Percentiles rank a stretch among this genome's conserved stretches.
Evolutionary conservation across 2,797 vertebrate species (phyloP).

Genomic region (Platalea minor): DNA sequence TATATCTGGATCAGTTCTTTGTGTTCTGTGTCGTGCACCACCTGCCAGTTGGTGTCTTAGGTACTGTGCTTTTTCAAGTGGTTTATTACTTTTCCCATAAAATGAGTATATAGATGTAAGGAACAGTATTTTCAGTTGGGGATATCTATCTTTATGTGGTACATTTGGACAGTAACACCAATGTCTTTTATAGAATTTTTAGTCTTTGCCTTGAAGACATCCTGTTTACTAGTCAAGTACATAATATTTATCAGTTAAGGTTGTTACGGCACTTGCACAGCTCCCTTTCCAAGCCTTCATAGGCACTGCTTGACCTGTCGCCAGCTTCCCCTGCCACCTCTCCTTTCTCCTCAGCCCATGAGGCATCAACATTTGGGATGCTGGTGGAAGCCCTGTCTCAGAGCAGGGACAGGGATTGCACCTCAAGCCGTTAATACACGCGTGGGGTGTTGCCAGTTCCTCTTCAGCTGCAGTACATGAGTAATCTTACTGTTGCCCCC

Average conservation of each 20-base stretch:
- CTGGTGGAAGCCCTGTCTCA: background rate
- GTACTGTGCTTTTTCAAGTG: background rate
- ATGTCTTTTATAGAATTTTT: background rate
- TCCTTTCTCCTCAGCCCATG: background rate
- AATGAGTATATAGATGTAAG: background rate
- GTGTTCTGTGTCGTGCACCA: background rate
- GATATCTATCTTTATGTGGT: background rate
- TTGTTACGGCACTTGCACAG: background rate
- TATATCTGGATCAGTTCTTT: accelerated
- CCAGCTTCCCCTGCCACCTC: background rate
- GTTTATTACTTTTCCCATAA: background rate
- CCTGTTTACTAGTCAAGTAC: background rate
- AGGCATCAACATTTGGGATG: background rate
- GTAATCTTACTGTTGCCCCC: background rate
- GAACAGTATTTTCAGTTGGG: background rate
- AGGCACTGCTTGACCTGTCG: background rate
- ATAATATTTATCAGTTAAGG: background rate
- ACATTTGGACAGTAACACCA: background rate
- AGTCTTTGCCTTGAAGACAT: background rate
- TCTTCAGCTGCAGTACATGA: background rate
- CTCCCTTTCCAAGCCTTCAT: background rate
- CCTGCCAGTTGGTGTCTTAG: background rate
- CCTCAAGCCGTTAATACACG: background rate
- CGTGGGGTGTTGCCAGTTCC: background rate
- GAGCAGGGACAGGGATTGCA: background rate